Conservation (phyloP, 2,797 vertebrate genomes). For the Manis crassicaudata region DNA sequence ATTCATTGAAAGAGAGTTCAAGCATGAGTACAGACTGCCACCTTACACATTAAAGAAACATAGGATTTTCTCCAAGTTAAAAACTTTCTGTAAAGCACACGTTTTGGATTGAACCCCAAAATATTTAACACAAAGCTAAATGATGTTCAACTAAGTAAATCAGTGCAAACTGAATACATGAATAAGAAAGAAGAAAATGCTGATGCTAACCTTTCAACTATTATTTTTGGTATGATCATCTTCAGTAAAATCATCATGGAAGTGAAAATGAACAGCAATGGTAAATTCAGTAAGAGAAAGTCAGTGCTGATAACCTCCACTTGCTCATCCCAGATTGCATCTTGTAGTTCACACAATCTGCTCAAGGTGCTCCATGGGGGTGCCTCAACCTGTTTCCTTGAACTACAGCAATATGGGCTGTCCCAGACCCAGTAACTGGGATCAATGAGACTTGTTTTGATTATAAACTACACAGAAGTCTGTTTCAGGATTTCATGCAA, state of each 20-base stretch:
- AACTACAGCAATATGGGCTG: not conserved
- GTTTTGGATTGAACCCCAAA: not conserved
- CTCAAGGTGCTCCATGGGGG: not conserved
- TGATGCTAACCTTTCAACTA: not conserved
- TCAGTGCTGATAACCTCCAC: not conserved
- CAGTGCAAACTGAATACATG: not conserved
- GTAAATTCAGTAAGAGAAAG: not conserved
- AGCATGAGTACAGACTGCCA: not conserved
- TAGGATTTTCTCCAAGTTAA: not conserved
- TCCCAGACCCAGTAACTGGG: not conserved
- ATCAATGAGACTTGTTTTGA: not conserved
- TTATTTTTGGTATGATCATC: not conserved
- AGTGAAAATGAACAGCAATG: not conserved
- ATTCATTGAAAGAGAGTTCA: constrained; percentile 38
- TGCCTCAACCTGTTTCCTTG: not conserved
- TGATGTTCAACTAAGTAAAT: not conserved
- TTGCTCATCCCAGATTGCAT: not conserved
- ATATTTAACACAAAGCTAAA: constrained; percentile 17
- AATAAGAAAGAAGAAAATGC: not conserved
- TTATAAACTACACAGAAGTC: not conserved
- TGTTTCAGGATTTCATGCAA: constrained; percentile 36
- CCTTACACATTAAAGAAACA: constrained; percentile 21
- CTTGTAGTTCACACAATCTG: not conserved
- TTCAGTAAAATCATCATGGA: not conserved
- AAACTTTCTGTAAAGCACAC: not conserved